A percentile compares a stretch with the other conserved stretches of the same genome.
Evolutionary conservation across 2,113 vertebrate genomes (phyloP).

Genomic region (Benitochromis conjunctus): DNA sequence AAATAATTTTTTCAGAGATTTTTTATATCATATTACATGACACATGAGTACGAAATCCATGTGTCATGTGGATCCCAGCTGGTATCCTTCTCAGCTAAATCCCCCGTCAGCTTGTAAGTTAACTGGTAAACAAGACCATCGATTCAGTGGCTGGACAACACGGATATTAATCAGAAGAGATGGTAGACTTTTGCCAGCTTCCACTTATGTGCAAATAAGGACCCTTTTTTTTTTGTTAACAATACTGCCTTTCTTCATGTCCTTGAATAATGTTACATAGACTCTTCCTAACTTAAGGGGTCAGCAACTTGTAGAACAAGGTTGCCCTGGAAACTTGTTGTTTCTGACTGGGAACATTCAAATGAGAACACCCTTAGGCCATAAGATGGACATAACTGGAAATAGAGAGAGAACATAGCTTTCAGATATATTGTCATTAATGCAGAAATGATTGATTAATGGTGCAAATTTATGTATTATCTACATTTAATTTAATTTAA

Average conservation of each 20-base stretch:
- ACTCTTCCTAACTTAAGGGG: slow-evolving; percentile 25
- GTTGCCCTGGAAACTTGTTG: not conserved
- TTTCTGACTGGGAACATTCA: not conserved
- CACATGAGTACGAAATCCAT: not conserved
- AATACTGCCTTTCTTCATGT: slow-evolving; percentile 36
- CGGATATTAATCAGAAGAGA: slow-evolving; percentile 5
- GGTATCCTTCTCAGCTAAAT: not conserved
- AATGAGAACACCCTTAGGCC: slow-evolving; percentile 2
- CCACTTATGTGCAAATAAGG: slow-evolving; percentile 30
- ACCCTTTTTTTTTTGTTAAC: slow-evolving; percentile 42
- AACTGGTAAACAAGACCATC: not conserved
- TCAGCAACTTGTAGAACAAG: slow-evolving; percentile 38
- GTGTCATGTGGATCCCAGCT: not conserved
- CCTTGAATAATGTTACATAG: not conserved
- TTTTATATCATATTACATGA: not conserved
- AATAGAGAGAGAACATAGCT: not conserved
- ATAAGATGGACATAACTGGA: not conserved
- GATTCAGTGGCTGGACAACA: not conserved
- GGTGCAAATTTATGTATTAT: not conserved
- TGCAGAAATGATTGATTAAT: not conserved
- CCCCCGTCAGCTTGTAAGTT: not conserved
- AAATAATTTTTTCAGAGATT: not conserved
- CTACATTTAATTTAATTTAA: not conserved
- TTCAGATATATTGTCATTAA: not conserved
- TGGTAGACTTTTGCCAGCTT: not conserved